phyloP scores from a whole-genome alignment of 2,113 vertebrate genomes.

The Todiramphus chloris region DNA sequence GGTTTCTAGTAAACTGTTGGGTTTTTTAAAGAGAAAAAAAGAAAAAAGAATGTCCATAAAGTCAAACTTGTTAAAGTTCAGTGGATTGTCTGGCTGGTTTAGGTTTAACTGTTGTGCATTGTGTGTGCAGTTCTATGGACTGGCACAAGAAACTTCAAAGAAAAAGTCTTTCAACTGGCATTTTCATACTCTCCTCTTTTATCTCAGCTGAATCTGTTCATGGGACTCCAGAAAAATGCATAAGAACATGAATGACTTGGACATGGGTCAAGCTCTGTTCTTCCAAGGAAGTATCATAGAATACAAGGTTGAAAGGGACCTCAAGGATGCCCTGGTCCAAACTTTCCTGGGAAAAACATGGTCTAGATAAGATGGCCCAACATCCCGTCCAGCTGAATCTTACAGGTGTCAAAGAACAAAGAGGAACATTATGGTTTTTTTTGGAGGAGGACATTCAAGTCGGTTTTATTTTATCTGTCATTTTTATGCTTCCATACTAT shows the following conservation, averaged over 20 bases:
- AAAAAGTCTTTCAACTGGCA: background rate
- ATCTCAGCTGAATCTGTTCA: background rate
- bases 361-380: too few relatives aligned
- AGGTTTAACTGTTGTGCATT: background rate
- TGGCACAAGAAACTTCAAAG: background rate
- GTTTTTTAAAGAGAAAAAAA: background rate
- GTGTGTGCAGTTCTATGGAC: background rate
- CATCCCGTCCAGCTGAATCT: too few relatives aligned
- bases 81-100: background rate
- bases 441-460: background rate
- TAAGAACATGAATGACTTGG: background rate
- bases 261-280: background rate
- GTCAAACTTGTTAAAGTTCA: background rate
- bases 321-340: too few relatives aligned
- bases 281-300: background rate
- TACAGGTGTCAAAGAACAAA: background rate
- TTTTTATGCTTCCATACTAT: background rate
- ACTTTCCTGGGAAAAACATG: too few relatives aligned
- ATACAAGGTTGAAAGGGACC: too few relatives aligned
- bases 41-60: background rate
- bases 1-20: background rate
- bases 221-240: background rate
- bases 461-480: background rate
- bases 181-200: background rate
- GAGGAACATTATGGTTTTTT: background rate